Conservation (phyloP, 1,140 invertebrate species). For the Pseudoatta argentina region DNA sequence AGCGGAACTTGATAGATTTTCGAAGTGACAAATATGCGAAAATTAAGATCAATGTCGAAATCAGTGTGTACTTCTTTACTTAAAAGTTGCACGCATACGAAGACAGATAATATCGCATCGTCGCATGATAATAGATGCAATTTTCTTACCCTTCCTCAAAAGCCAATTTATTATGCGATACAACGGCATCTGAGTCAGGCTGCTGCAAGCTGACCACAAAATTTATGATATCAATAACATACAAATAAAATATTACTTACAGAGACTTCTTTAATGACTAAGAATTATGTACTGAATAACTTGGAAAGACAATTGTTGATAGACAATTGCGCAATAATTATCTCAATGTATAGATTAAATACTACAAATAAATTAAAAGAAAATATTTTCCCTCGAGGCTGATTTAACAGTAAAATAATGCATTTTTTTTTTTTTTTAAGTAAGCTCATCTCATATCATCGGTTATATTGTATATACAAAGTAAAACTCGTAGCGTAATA, state of each 20-base stretch:
- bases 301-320: background rate
- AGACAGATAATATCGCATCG: background rate
- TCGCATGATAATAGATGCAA: slow-evolving; percentile 27
- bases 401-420: background rate
- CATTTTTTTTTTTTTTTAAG: background rate
- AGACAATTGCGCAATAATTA: background rate
- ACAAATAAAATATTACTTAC: background rate
- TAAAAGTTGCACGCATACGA: background rate
- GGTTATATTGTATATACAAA: background rate
- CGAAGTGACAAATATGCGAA: slow-evolving; percentile 27
- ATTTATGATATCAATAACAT: slow-evolving; percentile 4
- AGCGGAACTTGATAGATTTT: background rate
- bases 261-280: background rate
- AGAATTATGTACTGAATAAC: background rate
- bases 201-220: background rate
- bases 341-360: background rate
- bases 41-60: slow-evolving; percentile 35
- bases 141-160: slow-evolving; percentile 6
- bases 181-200: background rate
- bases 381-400: background rate
- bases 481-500: background rate
- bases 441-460: background rate
- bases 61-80: background rate
- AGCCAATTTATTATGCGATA: slow-evolving; percentile 29
- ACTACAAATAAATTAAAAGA: background rate